Base-by-base conservation (phyloP, 2,888 invertebrate species). In the Octodonta nipae region DNA sequence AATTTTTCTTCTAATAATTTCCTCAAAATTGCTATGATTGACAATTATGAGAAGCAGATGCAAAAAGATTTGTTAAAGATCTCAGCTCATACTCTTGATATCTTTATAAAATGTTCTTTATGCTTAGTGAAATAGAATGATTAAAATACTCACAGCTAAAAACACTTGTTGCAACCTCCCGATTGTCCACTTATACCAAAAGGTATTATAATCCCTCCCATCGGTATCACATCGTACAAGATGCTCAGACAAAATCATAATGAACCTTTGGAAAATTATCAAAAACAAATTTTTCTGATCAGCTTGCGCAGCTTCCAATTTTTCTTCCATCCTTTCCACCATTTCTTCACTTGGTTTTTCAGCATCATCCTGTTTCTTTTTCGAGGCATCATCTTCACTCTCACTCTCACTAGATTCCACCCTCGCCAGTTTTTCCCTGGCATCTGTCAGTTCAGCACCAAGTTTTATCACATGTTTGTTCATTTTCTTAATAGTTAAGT, bases 181-280 rank as follows among this genome's bases (percentile, higher is more conserved):
- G 45, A 91, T 78, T 4, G 93, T 92, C 83, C 91, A 92, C 50
- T 80, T 77, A 67, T 92, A 96, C 92, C 93, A 95, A 58, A 83
- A 80, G 3, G 91, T 93, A 63, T 86, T 84, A 54, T 84, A 87
- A 64, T 92, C 89, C 41, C 80, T 73, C 8, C 86, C 88, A 65
- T 93, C 91, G 1, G 88, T 86, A 63, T 96, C 95, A 58, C 86
- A 86, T 36, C 85, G 71, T 32, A 88, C 86, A 50, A 96, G 72
- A 67, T 96, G 93, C 61, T 96, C 93, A 0, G 92, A 91, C 43
- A 98, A 68, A 49, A 93, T 87, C 84, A 95, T 93, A 46, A 95
- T 95, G 66, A 98, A 96, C 37, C 95, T 75, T 71, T 95, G 93
- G 65, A 95, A 95, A 50, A 95, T 88, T 59, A 95, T 92, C 40